These are phyloP conservation scores for Saccostrea cuccullata DNA, from an alignment of 1,140 invertebrate genomes.

Conservation along the genomic window DNA sequence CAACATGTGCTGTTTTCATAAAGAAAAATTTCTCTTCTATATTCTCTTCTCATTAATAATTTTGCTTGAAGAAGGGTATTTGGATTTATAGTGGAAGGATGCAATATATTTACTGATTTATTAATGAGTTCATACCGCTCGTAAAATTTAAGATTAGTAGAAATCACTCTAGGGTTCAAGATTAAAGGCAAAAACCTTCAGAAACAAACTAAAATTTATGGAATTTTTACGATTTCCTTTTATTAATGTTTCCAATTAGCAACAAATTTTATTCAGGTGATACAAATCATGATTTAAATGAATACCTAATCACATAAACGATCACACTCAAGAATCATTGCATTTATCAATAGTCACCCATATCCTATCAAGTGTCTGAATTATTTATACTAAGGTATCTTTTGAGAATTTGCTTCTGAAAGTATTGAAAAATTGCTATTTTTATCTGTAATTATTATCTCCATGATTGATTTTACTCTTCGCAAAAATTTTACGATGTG, in stretches of 20 bases:
- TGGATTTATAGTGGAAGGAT: not conserved
- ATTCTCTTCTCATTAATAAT: not conserved
- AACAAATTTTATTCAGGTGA: slow-evolving; percentile 1
- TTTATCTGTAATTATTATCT: not conserved
- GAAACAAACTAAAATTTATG: slow-evolving; percentile 6
- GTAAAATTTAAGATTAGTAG: not conserved
- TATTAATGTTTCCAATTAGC: not conserved
- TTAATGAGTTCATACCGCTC: not conserved
- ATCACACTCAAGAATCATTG: not conserved
- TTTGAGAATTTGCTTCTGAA: not conserved
- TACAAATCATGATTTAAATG: not conserved
- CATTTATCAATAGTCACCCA: not conserved
- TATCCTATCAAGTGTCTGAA: not conserved
- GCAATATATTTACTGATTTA: not conserved
- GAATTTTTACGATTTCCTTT: slow-evolving; percentile 3
- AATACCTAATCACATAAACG: not conserved
- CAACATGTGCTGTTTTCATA: not conserved
- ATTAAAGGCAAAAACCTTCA: not conserved
- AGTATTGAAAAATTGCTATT: not conserved
- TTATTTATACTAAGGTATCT: not conserved
- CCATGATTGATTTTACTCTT: too few relatives aligned
- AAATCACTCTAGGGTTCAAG: not conserved
- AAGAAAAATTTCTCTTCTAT: not conserved
- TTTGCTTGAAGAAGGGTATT: not conserved
- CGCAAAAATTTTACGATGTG: too few relatives aligned